Conservation (phyloP, 2,113 vertebrate genomes). For the Talpa occidentalis region DNA sequence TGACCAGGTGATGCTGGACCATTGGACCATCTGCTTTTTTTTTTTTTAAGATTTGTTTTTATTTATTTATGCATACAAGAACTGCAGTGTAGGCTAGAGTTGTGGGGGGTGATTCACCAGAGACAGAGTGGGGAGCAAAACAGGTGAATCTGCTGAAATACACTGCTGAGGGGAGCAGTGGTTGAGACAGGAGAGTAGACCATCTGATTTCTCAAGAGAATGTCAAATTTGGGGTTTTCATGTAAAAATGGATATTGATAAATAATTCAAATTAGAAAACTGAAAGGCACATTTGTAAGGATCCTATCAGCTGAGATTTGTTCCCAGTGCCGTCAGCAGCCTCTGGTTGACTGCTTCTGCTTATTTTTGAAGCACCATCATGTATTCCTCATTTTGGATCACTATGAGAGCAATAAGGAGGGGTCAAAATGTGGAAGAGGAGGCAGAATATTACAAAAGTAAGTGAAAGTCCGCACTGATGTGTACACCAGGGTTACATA, state of each 20-base stretch:
- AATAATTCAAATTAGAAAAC: neutral
- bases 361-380: neutral
- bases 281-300: no score
- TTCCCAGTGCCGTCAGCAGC: neutral
- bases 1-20: neutral
- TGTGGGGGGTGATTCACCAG: no score
- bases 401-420: neutral
- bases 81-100: no score
- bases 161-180: no score
- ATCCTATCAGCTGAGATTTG: neutral
- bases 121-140: no score
- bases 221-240: neutral
- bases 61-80: no score
- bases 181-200: no score
- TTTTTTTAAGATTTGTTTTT: no score
- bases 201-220: neutral
- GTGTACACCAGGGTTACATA: no score
- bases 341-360: no score
- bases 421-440: neutral
- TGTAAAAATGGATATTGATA: neutral
- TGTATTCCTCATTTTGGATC: neutral
- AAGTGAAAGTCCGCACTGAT: neutral
- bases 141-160: no score
- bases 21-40: neutral
- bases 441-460: neutral